Percentiles rank a stretch among this genome's conserved stretches.
phyloP scores from a whole-genome alignment of 2,888 invertebrate species.

The Dioctria linearis region DNA sequence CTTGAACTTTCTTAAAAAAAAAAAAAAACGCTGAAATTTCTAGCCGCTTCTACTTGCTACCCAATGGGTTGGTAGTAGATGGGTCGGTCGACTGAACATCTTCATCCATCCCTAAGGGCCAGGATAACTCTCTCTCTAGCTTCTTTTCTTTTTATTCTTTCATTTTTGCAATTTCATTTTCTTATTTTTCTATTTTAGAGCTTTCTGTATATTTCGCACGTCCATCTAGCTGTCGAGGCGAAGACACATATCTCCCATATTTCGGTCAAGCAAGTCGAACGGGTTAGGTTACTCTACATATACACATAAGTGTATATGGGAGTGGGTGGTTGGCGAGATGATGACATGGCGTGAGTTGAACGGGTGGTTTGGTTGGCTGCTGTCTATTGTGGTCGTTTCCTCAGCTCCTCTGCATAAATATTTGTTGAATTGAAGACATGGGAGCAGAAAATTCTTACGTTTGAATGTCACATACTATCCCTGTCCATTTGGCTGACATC shows the following conservation, averaged over 20 bases:
- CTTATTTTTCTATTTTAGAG: slow-evolving; percentile 42
- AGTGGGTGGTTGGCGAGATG: background rate
- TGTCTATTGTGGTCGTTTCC: slow-evolving; percentile 47
- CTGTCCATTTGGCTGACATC: slow-evolving; percentile 45
- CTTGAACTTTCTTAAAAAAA: slow-evolving; percentile 29
- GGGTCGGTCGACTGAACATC: too few relatives aligned
- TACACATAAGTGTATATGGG: background rate
- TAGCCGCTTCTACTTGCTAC: background rate
- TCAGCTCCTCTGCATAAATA: slow-evolving; percentile 47
- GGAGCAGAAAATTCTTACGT: slow-evolving; percentile 49
- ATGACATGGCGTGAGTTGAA: background rate
- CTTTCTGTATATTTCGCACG: slow-evolving; percentile 41
- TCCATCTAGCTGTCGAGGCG: slow-evolving; percentile 40
- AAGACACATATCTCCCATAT: slow-evolving; percentile 51
- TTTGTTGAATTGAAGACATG: slow-evolving; percentile 52
- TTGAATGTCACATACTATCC: slow-evolving; percentile 51
- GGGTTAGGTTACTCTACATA: background rate
- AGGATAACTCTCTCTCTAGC: background rate
- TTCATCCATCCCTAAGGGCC: background rate
- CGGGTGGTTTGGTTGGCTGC: background rate
- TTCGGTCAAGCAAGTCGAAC: slow-evolving; percentile 40
- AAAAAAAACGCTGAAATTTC: slow-evolving; percentile 2
- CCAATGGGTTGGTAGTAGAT: background rate
- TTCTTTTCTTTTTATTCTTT: background rate
- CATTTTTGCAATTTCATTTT: slow-evolving; percentile 50